A percentile compares a stretch with the other conserved stretches of the same genome.
Conservation (phyloP, 2,888 invertebrate species). For the Polylopha cassiicola region DNA sequence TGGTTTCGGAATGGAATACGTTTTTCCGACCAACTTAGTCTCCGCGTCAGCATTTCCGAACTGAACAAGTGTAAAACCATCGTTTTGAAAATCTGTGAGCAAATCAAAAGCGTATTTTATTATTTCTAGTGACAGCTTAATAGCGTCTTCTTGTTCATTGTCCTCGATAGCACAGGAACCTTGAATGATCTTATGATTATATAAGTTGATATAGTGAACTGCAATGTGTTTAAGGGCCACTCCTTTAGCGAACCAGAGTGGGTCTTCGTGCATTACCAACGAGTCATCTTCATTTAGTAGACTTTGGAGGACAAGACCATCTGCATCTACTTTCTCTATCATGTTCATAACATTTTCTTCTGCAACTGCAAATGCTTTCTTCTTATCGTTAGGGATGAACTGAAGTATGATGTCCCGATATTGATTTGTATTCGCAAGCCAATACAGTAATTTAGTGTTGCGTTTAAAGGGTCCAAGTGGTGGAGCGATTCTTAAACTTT, state of each 20-base stretch:
- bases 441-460: conserved; percentile 4
- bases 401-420: conserved; percentile 2
- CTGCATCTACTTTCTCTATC: conserved; percentile 17
- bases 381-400: not conserved
- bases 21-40: not conserved
- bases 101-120: conserved; percentile 41
- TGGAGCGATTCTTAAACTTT: conserved; percentile 1
- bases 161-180: conserved; percentile 27
- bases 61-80: conserved; percentile 12
- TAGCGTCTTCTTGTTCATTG: conserved; percentile 26
- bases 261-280: conserved; percentile 24
- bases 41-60: not conserved
- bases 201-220: conserved; percentile 28
- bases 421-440: conserved; percentile 12
- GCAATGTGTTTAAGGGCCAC: conserved; percentile 27
- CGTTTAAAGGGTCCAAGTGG: not conserved
- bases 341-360: conserved; percentile 1
- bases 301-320: conserved; percentile 22
- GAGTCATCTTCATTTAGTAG: conserved; percentile 21
- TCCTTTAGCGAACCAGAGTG: conserved; percentile 36
- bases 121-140: conserved; percentile 34
- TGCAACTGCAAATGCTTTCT: conserved; percentile 14
- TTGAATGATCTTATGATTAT: conserved; percentile 17
- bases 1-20: conserved; percentile 29
- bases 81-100: conserved; percentile 33